Conservation (phyloP, 1,140 invertebrate species). For the Amphibalanus amphitrite region DNA sequence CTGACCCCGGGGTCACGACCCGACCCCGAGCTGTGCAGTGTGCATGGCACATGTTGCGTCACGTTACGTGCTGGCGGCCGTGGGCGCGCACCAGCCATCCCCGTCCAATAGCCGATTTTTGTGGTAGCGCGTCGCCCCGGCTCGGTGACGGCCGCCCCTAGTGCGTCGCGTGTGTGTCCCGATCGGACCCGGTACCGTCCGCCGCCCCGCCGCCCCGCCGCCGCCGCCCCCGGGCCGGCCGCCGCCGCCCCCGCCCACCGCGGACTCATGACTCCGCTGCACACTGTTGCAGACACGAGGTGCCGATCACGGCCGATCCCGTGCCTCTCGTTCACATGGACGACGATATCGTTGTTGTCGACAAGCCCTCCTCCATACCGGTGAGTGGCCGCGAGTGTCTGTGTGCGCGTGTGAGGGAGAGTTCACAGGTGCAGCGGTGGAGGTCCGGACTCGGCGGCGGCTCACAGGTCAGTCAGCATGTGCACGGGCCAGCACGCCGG, state of each 20-base stretch:
- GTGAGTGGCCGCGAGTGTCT: slow-evolving; percentile 30
- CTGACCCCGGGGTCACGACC: too few relatives aligned
- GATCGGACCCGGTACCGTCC: neutral
- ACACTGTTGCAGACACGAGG: slow-evolving; percentile 76
- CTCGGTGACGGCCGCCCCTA: too few relatives aligned
- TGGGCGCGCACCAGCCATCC: neutral
- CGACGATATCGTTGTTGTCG: slow-evolving; percentile 95
- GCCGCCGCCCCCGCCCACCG: neutral
- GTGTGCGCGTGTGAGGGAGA: neutral
- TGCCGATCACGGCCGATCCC: slow-evolving; percentile 80
- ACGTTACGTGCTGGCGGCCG: neutral
- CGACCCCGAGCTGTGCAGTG: neutral
- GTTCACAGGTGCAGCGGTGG: neutral
- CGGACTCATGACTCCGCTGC: slow-evolving; percentile 3
- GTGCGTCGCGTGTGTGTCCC: too few relatives aligned
- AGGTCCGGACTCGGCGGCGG: neutral
- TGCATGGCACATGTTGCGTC: neutral
- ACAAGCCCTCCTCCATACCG: slow-evolving; percentile 99
- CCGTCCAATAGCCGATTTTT: neutral
- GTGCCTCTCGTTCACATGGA: slow-evolving; percentile 93
- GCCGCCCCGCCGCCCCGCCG: too few relatives aligned
- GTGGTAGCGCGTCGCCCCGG: neutral
- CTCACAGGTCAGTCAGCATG: neutral
- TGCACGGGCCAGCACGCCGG: neutral
- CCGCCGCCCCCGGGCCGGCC: too few relatives aligned